These are phyloP conservation scores for Morbakka virulenta DNA, from an alignment of 30 jellyfish, hydroid and myxozoan genomes.

Conservation along the genomic window DNA sequence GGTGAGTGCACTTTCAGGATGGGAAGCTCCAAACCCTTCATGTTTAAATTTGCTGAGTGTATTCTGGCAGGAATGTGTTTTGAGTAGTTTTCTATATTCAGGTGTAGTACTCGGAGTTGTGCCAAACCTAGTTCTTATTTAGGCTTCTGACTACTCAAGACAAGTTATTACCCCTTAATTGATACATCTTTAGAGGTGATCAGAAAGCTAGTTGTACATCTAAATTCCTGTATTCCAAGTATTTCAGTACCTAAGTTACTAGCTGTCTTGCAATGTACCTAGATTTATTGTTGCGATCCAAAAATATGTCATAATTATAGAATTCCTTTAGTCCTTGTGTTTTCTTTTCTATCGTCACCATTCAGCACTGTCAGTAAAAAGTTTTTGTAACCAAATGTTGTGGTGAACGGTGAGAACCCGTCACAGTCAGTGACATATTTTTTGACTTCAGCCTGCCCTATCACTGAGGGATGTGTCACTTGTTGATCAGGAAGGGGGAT, in stretches of 20 bases:
- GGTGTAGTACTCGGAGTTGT: not conserved
- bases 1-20: not conserved
- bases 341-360: not conserved
- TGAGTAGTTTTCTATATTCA: not conserved
- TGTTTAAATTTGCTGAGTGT: not conserved
- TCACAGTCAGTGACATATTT: slow-evolving; percentile 15
- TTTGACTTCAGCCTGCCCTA: no score
- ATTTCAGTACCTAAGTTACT: not conserved
- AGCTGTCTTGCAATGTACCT: not conserved
- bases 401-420: not conserved
- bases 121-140: not conserved
- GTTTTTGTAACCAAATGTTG: not conserved
- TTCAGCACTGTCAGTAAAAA: not conserved
- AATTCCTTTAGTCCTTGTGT: not conserved
- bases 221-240: not conserved
- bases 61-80: slow-evolving; percentile 1
- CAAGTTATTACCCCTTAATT: not conserved
- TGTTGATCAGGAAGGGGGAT: no score
- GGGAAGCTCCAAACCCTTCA: not conserved
- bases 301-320: not conserved
- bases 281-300: not conserved
- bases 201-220: not conserved
- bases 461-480: no score
- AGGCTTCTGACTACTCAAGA: not conserved
- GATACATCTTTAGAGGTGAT: not conserved